Conservation (phyloP, 1,140 invertebrate genomes). For the Leptinotarsa lineolata region DNA sequence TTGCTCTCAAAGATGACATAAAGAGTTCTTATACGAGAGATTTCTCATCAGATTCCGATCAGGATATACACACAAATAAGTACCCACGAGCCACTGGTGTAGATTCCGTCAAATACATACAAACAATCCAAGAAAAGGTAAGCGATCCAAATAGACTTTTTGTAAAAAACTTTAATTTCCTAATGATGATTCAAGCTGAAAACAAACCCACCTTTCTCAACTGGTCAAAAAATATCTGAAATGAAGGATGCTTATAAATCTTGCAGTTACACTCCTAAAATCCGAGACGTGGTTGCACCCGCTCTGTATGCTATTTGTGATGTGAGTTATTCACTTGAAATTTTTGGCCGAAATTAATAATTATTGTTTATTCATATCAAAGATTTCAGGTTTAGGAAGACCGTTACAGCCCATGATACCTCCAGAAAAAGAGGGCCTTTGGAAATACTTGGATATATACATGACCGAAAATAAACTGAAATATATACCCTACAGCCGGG, state of each 20-base stretch:
- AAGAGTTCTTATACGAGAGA: slow-evolving; percentile 35
- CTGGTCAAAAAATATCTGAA: slow-evolving; percentile 43
- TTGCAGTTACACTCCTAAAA: slow-evolving; percentile 20
- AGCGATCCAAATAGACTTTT: not conserved
- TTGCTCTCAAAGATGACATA: slow-evolving; percentile 38
- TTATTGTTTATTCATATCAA: not conserved
- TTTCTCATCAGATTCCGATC: slow-evolving; percentile 32
- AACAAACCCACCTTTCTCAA: slow-evolving; percentile 43
- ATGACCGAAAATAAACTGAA: slow-evolving; percentile 48
- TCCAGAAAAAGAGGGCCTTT: slow-evolving; percentile 46
- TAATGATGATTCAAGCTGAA: not conserved
- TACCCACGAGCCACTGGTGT: slow-evolving; percentile 22
- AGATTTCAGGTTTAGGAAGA: slow-evolving; percentile 45
- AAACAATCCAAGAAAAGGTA: slow-evolving; percentile 46
- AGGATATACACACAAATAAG: slow-evolving; percentile 18
- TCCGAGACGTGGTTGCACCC: slow-evolving; percentile 15
- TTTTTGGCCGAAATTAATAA: not conserved
- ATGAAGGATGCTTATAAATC: slow-evolving; percentile 45
- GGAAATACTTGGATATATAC: slow-evolving; percentile 53
- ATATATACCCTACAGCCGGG: slow-evolving; percentile 44
- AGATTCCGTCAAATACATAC: slow-evolving; percentile 35
- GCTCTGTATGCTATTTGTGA: slow-evolving; percentile 34
- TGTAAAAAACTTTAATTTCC: not conserved
- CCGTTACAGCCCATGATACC: slow-evolving; percentile 49
- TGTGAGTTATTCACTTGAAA: slow-evolving; percentile 28